A percentile compares a stretch with the other conserved stretches of the same genome.
Evolutionary conservation across 2,113 vertebrate genomes (phyloP).

Genomic region (Edolisoma coerulescens): DNA sequence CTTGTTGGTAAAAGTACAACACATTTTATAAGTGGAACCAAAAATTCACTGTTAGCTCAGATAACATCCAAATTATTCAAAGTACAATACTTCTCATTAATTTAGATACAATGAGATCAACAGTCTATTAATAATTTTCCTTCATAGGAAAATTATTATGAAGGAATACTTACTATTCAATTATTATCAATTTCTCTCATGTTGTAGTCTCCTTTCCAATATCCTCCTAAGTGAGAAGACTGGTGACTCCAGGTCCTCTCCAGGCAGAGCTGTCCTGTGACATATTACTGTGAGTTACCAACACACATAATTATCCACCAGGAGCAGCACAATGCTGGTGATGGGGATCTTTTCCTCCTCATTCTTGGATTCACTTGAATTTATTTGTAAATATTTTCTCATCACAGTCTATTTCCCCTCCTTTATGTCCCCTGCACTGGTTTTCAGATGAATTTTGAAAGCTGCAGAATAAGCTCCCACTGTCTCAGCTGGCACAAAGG

Average conservation of each 20-base stretch:
- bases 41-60: not conserved
- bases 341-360: not conserved
- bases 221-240: not conserved
- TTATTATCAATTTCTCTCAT: not conserved
- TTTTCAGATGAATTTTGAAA: not conserved
- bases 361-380: not conserved
- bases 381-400: not conserved
- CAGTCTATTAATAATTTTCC: not conserved
- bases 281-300: not conserved
- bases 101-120: not conserved
- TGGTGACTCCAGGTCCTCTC: not conserved
- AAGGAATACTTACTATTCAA: not conserved
- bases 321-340: not conserved
- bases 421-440: fast-evolving
- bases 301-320: not conserved
- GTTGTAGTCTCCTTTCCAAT: not conserved
- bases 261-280: not conserved
- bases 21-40: not conserved
- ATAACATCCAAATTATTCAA: not conserved
- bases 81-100: not conserved
- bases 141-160: too few species aligned
- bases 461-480: not conserved
- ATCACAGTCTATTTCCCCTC: not conserved
- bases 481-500: not conserved
- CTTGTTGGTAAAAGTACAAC: not conserved